A percentile compares a stretch with the other conserved stretches of the same genome.
These are phyloP conservation scores for Chaetogeoica ovagalla DNA, from an alignment of 2,888 invertebrate species.

Conservation along the genomic window DNA sequence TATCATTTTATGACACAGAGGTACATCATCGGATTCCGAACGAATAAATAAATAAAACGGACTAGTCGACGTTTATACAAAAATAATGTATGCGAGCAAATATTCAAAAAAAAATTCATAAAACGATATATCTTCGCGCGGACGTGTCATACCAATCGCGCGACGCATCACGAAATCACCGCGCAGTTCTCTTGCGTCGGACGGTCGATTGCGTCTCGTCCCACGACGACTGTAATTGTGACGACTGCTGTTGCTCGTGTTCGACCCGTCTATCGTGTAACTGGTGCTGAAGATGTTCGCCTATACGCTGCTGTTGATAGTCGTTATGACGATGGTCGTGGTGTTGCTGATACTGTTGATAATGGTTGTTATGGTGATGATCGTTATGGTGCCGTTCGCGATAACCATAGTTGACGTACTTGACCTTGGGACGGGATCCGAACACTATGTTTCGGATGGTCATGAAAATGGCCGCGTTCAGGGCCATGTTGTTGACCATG, in stretches of 20 bases:
- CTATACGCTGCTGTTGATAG: too few species aligned
- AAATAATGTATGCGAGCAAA: neutral
- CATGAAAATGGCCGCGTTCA: slow-evolving; percentile 57
- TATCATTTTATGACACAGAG: neutral
- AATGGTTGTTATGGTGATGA: neutral
- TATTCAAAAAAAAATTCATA: too few species aligned
- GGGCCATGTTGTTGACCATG: slow-evolving; percentile 58
- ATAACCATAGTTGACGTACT: slow-evolving; percentile 58
- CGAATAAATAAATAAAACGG: neutral
- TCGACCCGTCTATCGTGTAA: neutral
- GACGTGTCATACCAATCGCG: too few species aligned
- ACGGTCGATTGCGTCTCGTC: neutral
- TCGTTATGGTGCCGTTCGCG: neutral
- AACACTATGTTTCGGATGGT: slow-evolving; percentile 58
- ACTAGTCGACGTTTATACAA: slow-evolving; percentile 8
- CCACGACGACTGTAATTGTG: neutral
- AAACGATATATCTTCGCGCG: too few species aligned
- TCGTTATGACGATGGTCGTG: neutral
- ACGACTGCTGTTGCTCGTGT: neutral
- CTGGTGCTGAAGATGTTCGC: neutral
- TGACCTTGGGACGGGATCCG: slow-evolving; percentile 56
- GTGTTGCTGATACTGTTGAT: neutral
- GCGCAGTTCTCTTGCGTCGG: neutral
- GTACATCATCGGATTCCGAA: neutral
- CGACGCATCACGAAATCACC: neutral